Base-by-base conservation (phyloP, 2,888 invertebrate genomes). In the Papilio gigon region DNA sequence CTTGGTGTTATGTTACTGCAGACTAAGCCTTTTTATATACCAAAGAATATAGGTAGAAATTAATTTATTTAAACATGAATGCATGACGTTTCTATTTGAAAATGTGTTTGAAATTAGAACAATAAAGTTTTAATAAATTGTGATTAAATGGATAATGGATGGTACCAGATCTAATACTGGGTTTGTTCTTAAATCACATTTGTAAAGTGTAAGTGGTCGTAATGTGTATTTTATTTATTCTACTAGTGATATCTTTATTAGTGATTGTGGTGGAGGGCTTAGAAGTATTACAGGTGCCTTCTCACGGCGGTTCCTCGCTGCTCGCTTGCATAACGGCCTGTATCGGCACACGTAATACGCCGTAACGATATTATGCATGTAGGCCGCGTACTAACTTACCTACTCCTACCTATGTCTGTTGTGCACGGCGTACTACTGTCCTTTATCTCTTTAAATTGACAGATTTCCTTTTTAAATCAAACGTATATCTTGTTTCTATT, bases 311-410 rank as follows among this genome's bases (percentile, higher is more conserved):
- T 22, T 47, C 47, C 47, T 47, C 47, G 22, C 86, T 88, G 85
- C 85, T 84, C 77, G 80, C 86, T 89, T 90, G 87, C 90, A 84
- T 88, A 90, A 90, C 84, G 82, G 81, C 80, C 74, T 78, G 78
- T 77, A 79, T 77, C 70, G 71, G 73, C 80, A 74, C 84, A 88
- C 88, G 90, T 90, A 90, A 90, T 82, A 77, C 84, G 80, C 84
- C 83, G 89, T 89, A 89, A 90, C 84, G 84, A 78, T 81, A 87
- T 88, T 90, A 88, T 86, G 86, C 85, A 90, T 90, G 85, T 90
- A 86, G 88, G 88, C 80, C 89, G 83, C 84, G 80, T 82, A 81
- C 74, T 67, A 74, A 56, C 53, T 73, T 71, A 69, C 75, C 1
- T n/a, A 37, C 67, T 30, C 37, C 37, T 61, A 67, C 11, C 40